Evolutionary conservation across 2,113 vertebrate species (phyloP), one percentile per base, ranked within the genome.

Genomic region (Arothron firmamentum): DNA sequence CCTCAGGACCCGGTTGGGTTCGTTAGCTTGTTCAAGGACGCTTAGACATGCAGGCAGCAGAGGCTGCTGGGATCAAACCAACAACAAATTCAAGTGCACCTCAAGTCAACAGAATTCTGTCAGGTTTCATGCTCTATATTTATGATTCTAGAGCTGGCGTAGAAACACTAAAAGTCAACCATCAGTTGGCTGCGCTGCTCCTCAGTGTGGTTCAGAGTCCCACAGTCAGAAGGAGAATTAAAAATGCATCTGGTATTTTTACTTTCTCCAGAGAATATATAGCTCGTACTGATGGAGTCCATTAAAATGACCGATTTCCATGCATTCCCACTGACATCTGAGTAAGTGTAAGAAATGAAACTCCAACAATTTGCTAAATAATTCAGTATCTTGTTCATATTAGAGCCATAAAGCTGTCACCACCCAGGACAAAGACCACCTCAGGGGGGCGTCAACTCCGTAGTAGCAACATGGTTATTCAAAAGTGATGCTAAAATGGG

Each of bases 401-500:
- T 4, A 3, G 8, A 10, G 15, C 10, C 42, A 49, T 18, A 59
- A 66, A 61, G 45, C 62, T 60, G 57, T 70, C 56, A 59, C 51
- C 71, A 51, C 34, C 59, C 23, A 20, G 47, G 59, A 62, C 73
- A 62, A 34, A 66, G 52, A 59, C 58, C 55, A 74, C 64, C 67
- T 59, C 43, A 21, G 13, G 65, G 12, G 20, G 51, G 19, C 1
- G 19, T 62, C 38, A 56, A 64, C 45, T 14, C 45, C 46, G 25
- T 50, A 52, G n/a, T 23, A 59, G 45, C 60, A 57, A 52, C 21
- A 42, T 41, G 56, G 59, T 74, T 49, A 31, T 72, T 28, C 62
- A 65, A 56, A 70, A 49, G 1, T 75, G 78, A 83, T 54, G 55
- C 79, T 49, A 83, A 79, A 17, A 55, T 72, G 42, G 62, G 47